Evolutionary conservation across 2,888 invertebrate species (phyloP), one percentile per base, ranked within the genome.

Genomic region (Thymelicus lineola): DNA sequence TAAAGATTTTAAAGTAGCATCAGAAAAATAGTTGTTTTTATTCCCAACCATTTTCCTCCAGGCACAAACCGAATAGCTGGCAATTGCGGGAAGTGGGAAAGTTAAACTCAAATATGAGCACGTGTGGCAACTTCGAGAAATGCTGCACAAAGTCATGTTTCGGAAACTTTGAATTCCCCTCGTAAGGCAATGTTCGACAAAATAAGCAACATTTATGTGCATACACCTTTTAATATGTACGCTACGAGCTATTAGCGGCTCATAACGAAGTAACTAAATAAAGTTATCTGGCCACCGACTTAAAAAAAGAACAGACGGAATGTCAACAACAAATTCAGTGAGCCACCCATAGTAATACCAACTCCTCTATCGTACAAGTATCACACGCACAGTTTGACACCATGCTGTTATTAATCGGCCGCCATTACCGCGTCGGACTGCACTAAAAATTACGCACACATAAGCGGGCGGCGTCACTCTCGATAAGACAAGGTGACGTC

Each of bases 31-130:
- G 20, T 28, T 53, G 53, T 53, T 57, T 57, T 57, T 57, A 57
- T 57, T 36, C 57, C n/a, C 20, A 35, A n/a, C 57, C 14, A 36
- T 14, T 55, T 57, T 57, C 36, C 57, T 15, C n/a, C 28, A 46
- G 45, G 45, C 2, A 7, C 60, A 60, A 66, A 66, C 60, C 50
- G 59, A 66, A 66, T 66, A 42, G 66, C 60, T 6, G 55, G 50
- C 66, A 60, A 60, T 66, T 66, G 66, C 50, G 59, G 66, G 60
- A 60, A 66, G 59, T 66, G 46, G 50, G 36, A 48, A 60, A 65
- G 60, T 60, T 66, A 60, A 60, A 66, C 66, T 60, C 38, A 60
- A 66, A 66, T 60, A 60, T 60, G 66, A 59, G 48, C 28, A 58
- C 36, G 64, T 28, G 58, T 57, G 42, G 57, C 17, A 66, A 60